Base-by-base conservation (phyloP, 2,797 vertebrate genomes). In the Discoglossus pictus region DNA sequence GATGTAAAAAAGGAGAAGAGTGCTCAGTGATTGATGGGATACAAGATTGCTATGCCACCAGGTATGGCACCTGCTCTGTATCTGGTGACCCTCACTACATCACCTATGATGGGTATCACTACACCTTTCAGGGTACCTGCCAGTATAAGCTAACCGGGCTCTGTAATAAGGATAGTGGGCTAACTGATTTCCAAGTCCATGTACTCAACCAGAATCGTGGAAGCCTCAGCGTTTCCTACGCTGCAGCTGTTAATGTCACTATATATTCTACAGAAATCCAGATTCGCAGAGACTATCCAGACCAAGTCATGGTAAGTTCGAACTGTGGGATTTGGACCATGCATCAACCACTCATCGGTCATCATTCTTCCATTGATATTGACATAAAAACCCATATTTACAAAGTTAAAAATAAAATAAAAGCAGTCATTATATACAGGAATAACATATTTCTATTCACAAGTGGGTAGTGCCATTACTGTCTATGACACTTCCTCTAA, bases 81-180 rank as follows among this genome's bases (percentile, higher is more conserved):
- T 80, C 81, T 10, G 80, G 80, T 0, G 74, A 76, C 0, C 74
- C 74, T 12, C 81, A 79, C 27, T 87, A 87, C 61, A 0, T 23
- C 15, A 87, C 83, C 0, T 90, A 86, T 31, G 86, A 88, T 20
- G 63, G 73, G 1, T 68, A 64, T 1, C 40, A 36, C 2, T 89
- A 82, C 58, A 83, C 88, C 56, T 87, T 87, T 48, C 86, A 87
- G 58, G 86, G 87, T 39, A 77, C 80, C 2, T 70, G 48, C 12
- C 31, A 15, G 1, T 74, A 76, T 25, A 60, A 68, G 1, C 64
- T 73, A 7, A 61, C 56, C 4, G 72, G 60, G 15, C 63, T 44
- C 18, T 58, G 38, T 31, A 65, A 18, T 1, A 31, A 15, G 1
- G 36, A 10, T 2, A 12, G 1, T 2, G 25, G 27, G 4, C 18